Percentiles rank a stretch among this genome's conserved stretches.
Conservation (phyloP, 53 echinoderm and acorn worm genomes). For the Mesocentrotus franciscanus region DNA sequence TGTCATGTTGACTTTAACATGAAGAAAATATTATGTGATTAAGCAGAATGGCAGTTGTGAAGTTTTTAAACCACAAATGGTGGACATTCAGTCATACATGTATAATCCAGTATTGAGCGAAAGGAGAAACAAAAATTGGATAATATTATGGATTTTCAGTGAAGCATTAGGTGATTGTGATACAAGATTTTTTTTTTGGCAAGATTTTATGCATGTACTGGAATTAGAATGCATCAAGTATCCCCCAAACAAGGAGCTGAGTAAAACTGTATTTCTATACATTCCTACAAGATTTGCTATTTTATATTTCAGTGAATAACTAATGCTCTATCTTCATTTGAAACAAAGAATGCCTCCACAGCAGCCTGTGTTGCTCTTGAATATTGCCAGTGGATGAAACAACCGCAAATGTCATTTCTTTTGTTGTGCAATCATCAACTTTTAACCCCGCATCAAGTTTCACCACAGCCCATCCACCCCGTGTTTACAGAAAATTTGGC, state of each 20-base stretch:
- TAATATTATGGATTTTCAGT: neutral
- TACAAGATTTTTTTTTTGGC: neutral
- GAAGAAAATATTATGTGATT: conserved; percentile 3
- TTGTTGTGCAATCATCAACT: conserved; percentile 62
- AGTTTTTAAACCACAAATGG: conserved; percentile 45
- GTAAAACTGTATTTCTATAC: neutral
- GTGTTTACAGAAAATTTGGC: conserved; percentile 61
- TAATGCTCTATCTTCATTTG: neutral
- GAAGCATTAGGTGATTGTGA: neutral
- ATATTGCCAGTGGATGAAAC: conserved; percentile 48
- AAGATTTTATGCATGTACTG: neutral
- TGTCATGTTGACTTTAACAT: conserved; percentile 52
- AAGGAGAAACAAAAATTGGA: conserved; percentile 22
- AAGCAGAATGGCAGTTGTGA: conserved; percentile 45
- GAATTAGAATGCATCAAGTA: neutral
- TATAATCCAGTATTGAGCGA: conserved; percentile 9
- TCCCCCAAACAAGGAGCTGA: neutral
- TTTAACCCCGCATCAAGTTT: conserved; percentile 50
- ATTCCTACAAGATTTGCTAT: conserved; percentile 10
- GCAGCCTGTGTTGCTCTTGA: conserved; percentile 10
- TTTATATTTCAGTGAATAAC: neutral
- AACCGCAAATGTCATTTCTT: conserved; percentile 52
- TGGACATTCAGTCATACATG: conserved; percentile 30
- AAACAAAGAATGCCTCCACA: neutral
- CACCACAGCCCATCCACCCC: conserved; percentile 36